A percentile compares a stretch with the other conserved stretches of the same genome.
Evolutionary conservation across 2,113 vertebrate species (phyloP).

Genomic region (Hoplias malabaricus): DNA sequence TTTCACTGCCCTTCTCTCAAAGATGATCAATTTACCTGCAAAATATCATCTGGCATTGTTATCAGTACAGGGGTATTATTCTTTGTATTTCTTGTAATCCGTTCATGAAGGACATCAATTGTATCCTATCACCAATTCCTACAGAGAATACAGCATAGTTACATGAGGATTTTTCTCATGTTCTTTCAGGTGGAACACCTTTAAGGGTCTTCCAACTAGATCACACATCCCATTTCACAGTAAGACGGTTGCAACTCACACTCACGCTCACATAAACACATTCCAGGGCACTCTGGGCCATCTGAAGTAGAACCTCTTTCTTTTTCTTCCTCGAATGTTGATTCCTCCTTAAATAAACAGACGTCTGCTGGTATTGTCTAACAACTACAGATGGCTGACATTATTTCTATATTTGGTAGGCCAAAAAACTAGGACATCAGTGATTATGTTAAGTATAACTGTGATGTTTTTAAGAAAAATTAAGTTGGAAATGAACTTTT

Average conservation of each 20-base stretch:
- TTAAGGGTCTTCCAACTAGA: neutral
- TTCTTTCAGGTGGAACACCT: neutral
- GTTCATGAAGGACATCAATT: too few species aligned
- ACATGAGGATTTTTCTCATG: neutral
- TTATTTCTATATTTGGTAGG: neutral
- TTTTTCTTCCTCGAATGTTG: neutral
- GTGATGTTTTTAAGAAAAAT: neutral
- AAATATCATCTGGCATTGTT: too few species aligned
- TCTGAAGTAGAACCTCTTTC: neutral
- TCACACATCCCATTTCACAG: neutral
- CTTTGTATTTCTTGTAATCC: too few species aligned
- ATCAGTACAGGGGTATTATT: too few species aligned
- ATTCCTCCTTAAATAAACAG: conserved; percentile 19
- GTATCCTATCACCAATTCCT: too few species aligned
- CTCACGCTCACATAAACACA: neutral
- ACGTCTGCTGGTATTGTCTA: neutral
- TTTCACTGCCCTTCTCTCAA: too few species aligned
- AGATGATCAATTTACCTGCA: too few species aligned
- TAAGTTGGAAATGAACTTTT: neutral
- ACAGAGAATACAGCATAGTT: neutral
- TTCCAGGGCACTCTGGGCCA: neutral
- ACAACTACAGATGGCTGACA: neutral
- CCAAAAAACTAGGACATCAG: neutral
- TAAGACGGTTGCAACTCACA: neutral
- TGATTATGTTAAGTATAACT: neutral